Evolutionary conservation across 1,140 invertebrate genomes (phyloP).

Genomic region (Alviniconcha marisindica): DNA sequence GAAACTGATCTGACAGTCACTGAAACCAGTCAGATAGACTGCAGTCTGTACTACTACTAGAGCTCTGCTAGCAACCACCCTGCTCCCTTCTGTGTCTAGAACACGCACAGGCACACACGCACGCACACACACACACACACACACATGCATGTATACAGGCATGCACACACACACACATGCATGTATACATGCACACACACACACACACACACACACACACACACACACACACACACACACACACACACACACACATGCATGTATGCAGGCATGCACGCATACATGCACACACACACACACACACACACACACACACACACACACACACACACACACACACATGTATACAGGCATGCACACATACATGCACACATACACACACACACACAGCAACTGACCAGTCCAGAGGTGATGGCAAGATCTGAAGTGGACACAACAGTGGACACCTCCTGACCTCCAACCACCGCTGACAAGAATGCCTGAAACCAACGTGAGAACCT

Average conservation of each 20-base stretch:
- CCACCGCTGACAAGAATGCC: constrained; percentile 71
- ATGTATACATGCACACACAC: background rate
- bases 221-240: background rate
- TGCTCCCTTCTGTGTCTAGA: too few species aligned
- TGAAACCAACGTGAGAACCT: too few species aligned
- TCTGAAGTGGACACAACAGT: constrained; percentile 74
- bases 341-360: background rate
- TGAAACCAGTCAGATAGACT: too few species aligned
- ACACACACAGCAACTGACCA: constrained; percentile 51
- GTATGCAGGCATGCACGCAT: constrained; percentile 78
- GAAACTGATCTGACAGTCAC: too few species aligned
- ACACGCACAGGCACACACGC: too few species aligned
- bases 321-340: constrained; percentile 3
- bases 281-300: background rate
- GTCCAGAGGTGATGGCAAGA: constrained; percentile 69
- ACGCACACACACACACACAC: too few species aligned
- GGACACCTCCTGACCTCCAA: constrained; percentile 71
- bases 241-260: background rate
- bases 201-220: background rate
- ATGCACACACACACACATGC: background rate
- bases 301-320: constrained; percentile 1
- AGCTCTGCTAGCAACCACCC: too few species aligned
- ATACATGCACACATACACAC: constrained; percentile 6
- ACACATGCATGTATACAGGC: background rate
- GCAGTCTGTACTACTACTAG: too few species aligned